Evolutionary conservation across 2,888 invertebrate genomes (phyloP), one percentile per base, ranked within the genome.

Genomic region (Limnephilus rhombicus): DNA sequence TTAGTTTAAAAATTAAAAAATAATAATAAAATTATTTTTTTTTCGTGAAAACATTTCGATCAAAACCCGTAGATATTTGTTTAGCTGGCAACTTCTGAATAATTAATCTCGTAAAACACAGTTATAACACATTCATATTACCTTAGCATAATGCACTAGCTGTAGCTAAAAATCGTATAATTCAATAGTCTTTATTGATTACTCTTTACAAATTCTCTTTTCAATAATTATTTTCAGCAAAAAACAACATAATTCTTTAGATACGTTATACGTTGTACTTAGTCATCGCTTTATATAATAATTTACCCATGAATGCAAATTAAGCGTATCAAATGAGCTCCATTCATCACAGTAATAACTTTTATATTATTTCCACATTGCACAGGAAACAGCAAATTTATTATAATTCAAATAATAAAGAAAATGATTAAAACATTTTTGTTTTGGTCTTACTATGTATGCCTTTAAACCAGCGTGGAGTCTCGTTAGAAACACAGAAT

Each of bases 341-440:
- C 83, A 83, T 83, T 83, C 34, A 83, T 83, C 83, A 37, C 41
- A 37, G 83, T 83, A 37, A 83, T 83, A 37, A 83, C 37, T 18
- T 37, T 83, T 83, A 18, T 41, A 34, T 15, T 41, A 34, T 34
- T 83, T 83, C n/a, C 37, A 83, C 83, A 83, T 11, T 37, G n/a
- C 83, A 37, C 83, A 83, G 83, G 83, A 83, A 83, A 83, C 41
- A 41, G 83, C 34, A 37, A 83, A 83, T 83, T 37, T 83, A 37
- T 83, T 83, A 37, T 37, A 83, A 83, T 83, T 41, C 34, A n/a
- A 83, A 83, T 37, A 83, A 83, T 83, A 37, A 37, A 11, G 83
- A 5, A 24, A 24, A 37, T 41, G 83, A 83, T 37, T 37, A 83
- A 83, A 37, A 83, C 24, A 37, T 37, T 68, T 68, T 68, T 68